phyloP scores from a whole-genome alignment of 2,113 vertebrate genomes.

The Phalacrocorax carbo region DNA sequence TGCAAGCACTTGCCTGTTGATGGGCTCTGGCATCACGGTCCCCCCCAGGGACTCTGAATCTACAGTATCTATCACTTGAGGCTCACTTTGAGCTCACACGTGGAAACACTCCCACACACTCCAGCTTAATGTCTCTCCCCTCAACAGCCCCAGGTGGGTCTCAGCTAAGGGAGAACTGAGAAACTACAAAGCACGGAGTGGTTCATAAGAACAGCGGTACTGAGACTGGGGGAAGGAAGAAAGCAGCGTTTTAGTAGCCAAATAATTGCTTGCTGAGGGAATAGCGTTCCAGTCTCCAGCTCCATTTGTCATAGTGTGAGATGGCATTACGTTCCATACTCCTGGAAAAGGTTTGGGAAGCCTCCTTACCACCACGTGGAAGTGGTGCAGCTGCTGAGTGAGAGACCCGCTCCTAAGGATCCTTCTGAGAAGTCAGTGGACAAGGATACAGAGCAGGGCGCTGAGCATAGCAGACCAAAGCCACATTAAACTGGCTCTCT shows the following conservation, averaged over 20 bases:
- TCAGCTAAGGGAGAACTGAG: not conserved
- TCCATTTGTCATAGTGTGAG: not conserved
- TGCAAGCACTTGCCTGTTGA: not conserved
- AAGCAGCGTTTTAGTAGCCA: not conserved
- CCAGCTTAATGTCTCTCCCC: not conserved
- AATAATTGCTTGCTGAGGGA: not conserved
- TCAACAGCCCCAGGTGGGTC: not conserved
- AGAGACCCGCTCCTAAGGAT: not conserved
- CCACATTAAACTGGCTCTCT: accelerated
- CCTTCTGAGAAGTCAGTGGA: not conserved
- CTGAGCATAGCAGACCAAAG: not conserved
- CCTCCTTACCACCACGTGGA: not conserved
- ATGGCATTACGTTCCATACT: accelerated
- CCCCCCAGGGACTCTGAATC: not conserved
- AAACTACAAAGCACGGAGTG: not conserved
- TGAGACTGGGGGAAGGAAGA: not conserved
- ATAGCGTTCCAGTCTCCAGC: not conserved
- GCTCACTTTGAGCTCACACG: not conserved
- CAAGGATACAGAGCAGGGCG: not conserved
- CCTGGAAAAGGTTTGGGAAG: not conserved
- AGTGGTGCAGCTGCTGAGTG: not conserved
- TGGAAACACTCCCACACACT: not conserved
- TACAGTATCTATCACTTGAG: not conserved
- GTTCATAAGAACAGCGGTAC: not conserved
- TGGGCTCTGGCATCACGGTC: not conserved